phyloP scores from a whole-genome alignment of 1,140 invertebrate species.

The Vanessa atalanta region DNA sequence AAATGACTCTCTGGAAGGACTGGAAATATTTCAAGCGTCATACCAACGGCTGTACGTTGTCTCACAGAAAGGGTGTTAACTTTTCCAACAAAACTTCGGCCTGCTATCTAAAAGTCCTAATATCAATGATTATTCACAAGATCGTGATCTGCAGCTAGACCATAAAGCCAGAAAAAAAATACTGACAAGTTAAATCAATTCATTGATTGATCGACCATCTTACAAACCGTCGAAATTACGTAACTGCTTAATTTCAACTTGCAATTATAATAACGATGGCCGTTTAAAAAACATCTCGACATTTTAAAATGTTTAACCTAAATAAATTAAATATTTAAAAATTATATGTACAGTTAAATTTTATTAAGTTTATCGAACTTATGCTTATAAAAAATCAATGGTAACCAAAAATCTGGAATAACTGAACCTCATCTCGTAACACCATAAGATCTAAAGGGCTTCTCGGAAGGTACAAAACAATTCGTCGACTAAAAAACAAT shows the following conservation, averaged over 20 bases:
- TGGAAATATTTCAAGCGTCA: too few relatives aligned
- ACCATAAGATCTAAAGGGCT: slow-evolving; percentile 53
- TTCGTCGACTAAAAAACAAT: slow-evolving; percentile 74
- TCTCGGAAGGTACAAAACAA: slow-evolving; percentile 64
- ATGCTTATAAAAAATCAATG: slow-evolving; percentile 47
- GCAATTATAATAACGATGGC: background rate
- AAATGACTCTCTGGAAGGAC: too few relatives aligned
- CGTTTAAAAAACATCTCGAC: background rate
- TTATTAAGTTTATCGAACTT: slow-evolving; percentile 45
- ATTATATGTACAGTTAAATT: background rate
- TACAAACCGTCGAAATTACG: background rate
- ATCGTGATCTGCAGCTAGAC: background rate
- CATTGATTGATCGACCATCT: background rate
- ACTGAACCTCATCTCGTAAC: slow-evolving; percentile 47
- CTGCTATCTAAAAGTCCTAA: too few relatives aligned
- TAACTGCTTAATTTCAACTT: background rate
- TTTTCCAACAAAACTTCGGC: too few relatives aligned
- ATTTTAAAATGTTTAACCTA: background rate
- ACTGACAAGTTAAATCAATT: too few relatives aligned
- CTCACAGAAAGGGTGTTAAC: too few relatives aligned
- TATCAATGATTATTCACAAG: too few relatives aligned
- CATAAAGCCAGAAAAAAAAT: too few relatives aligned
- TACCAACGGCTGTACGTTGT: too few relatives aligned
- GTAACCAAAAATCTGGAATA: slow-evolving; percentile 53
- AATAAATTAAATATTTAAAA: background rate